Percentiles rank a stretch among this genome's conserved stretches.
phyloP scores from a whole-genome alignment of 2,888 invertebrate genomes.

The Cenopis cana region DNA sequence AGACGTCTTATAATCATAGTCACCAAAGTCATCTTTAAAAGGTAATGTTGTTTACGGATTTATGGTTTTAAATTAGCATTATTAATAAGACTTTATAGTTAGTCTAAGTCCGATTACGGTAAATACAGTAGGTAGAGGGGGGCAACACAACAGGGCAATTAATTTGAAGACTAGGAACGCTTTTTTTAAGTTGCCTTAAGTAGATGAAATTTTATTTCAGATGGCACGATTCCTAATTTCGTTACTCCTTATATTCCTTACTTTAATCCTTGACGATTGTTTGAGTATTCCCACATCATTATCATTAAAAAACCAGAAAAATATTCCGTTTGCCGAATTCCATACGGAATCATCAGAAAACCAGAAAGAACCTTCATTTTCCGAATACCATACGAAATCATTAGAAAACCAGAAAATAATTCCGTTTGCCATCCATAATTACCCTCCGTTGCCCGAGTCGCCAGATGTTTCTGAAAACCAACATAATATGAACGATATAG shows the following conservation, averaged over 20 bases:
- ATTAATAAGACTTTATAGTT: too few relatives aligned
- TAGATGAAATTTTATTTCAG: slow-evolving; percentile 14
- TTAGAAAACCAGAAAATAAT: background rate
- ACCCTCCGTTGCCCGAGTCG: background rate
- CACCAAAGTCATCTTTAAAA: background rate
- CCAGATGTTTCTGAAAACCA: background rate
- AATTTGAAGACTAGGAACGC: too few relatives aligned
- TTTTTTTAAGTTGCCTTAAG: too few relatives aligned
- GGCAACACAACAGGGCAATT: too few relatives aligned
- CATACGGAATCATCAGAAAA: background rate
- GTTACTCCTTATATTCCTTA: background rate
- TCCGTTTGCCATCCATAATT: background rate
- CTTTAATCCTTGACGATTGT: background rate
- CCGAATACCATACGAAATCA: background rate
- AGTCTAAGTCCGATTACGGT: too few relatives aligned
- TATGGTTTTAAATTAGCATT: too few relatives aligned
- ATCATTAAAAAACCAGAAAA: background rate
- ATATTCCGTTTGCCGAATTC: background rate
- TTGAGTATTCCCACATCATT: background rate
- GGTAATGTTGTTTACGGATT: background rate
- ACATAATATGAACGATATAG: background rate
- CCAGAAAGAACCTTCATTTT: background rate
- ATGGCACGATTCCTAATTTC: background rate
- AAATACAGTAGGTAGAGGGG: too few relatives aligned
- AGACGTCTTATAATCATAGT: background rate